phyloP scores from a whole-genome alignment of 2,888 invertebrate species.

The Diplolepis rosae region DNA sequence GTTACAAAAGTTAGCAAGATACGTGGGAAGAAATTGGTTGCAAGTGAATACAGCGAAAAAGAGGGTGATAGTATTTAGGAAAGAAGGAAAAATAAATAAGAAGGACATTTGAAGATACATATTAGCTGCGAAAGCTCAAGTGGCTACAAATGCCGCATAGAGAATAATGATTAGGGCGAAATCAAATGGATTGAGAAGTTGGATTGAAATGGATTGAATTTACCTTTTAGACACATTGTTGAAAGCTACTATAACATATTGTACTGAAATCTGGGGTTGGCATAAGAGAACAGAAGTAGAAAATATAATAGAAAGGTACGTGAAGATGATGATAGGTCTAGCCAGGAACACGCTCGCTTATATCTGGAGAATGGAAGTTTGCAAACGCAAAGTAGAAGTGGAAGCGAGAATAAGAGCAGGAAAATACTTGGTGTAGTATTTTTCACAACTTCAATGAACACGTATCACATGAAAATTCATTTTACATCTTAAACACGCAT shows the following conservation, averaged over 20 bases:
- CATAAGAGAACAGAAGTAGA: conserved; percentile 33
- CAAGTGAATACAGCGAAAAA: too few relatives aligned
- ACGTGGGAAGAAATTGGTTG: too few relatives aligned
- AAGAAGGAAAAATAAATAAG: too few relatives aligned
- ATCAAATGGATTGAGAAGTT: conserved; percentile 11
- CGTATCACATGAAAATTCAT: too few relatives aligned
- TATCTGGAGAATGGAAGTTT: conserved; percentile 14
- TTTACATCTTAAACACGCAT: too few relatives aligned
- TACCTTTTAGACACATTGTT: conserved; percentile 36
- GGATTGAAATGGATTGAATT: too few relatives aligned
- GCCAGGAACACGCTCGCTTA: conserved; percentile 32
- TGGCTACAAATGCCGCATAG: conserved; percentile 37
- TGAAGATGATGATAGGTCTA: conserved; percentile 39
- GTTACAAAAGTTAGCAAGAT: too few relatives aligned
- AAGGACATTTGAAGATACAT: too few relatives aligned
- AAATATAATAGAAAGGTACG: conserved; percentile 32
- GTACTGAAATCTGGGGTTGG: conserved; percentile 40
- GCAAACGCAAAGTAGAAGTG: too few relatives aligned
- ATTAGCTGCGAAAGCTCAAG: conserved; percentile 32
- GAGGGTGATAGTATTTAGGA: too few relatives aligned
- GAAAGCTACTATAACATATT: conserved; percentile 26
- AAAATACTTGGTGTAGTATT: background rate
- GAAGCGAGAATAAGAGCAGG: too few relatives aligned
- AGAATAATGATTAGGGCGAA: conserved; percentile 35
- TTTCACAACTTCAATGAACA: too few relatives aligned